Base-by-base conservation (phyloP, 2,113 vertebrate species). In the Nipponia nippon region DNA sequence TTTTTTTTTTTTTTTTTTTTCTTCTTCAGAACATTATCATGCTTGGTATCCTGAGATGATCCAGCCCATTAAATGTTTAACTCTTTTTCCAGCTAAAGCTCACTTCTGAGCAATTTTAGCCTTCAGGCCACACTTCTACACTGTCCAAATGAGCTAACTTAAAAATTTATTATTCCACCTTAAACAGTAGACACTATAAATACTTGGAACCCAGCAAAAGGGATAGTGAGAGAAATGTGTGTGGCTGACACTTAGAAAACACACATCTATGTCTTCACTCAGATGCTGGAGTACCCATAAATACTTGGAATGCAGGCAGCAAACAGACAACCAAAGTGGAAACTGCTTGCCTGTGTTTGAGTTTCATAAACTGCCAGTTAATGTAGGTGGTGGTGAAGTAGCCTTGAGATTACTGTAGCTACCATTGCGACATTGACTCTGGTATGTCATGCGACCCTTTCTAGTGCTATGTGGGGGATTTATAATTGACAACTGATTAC, bases 261-360 rank as follows among this genome's bases (percentile, higher is more conserved):
- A 55, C 3, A 2, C 65, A 14, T 63, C 72, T 75, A 50, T 23
- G 30, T 70, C 38, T 84, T 52, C 44, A 3, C 27, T 84, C 6
- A 10, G 13, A 6, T 23, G 55, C 40, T 55, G 72, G 47, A 75
- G 71, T 78, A n/a, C 53, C 82, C 38, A 16, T 18, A 34, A 78
- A 52, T 22, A 1, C 17, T 61, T 25, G 58, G 38, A 10, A 29
- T 20, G 30, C 53, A 66, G 77, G 40, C 44, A 55, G 70, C 55
- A 76, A 29, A 2, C 7, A 16, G 47, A 10, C 25, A 56, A 23
- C 42, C n/a, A 8, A 4, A 42, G 1, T 1, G 22, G 61, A 87
- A 61, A 9, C 4, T 0, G 3, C 4, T 22, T 25, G 17, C 21
- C 52, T 7, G 2, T 49, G 20, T 38, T 9, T 2, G 44, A 16